Evolutionary conservation across 1,140 invertebrate genomes (phyloP), one percentile per base, ranked within the genome.

Genomic region (Homarus americanus): DNA sequence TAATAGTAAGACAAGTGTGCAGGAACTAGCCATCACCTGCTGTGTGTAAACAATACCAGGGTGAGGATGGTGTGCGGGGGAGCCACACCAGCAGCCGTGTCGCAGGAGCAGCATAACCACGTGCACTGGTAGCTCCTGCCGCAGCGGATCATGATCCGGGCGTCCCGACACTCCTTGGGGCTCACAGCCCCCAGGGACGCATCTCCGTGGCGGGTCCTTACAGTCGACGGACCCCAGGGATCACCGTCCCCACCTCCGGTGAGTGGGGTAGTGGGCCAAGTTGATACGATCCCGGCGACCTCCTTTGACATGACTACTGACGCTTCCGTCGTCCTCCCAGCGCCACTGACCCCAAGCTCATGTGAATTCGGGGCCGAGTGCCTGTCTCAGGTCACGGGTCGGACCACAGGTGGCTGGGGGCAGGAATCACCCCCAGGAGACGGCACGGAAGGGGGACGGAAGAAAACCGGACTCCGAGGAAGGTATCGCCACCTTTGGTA

Each of bases 381-480:
- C 20, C 20, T 24, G 58, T 3, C 58, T 20, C 58, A 20, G n/a
- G 63, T 24, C 63, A 69, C n/a, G 17, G n/a, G 63, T 9, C n/a
- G n/a, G n/a, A 69, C 63, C n/a, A 69, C 63, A 69, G 63, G 63
- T 69, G 63, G 63, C 63, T 32, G 63, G 63, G 63, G 63, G 0
- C 3, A 28, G n/a, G 32, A 28, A 9, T 4, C n/a, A 10, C n/a
- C 1, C n/a, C 63, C 63, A 69, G 63, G 53, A 0, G 15, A 4
- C 53, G 15, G 17, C n/a, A 24, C n/a, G 24, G 63, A 69, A 12
- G n/a, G 9, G 63, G 63, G 63, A 7, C 17, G 32, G 5, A 32
- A 1, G 28, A 69, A 17, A 9, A 9, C 24, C 12, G 58, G 24
- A 4, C 0, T 15, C 20, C 12, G 58, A 20, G 58, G 58, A 9